Evolutionary conservation across 2,888 invertebrate genomes (phyloP).

Genomic region (Apotomis turbidana): DNA sequence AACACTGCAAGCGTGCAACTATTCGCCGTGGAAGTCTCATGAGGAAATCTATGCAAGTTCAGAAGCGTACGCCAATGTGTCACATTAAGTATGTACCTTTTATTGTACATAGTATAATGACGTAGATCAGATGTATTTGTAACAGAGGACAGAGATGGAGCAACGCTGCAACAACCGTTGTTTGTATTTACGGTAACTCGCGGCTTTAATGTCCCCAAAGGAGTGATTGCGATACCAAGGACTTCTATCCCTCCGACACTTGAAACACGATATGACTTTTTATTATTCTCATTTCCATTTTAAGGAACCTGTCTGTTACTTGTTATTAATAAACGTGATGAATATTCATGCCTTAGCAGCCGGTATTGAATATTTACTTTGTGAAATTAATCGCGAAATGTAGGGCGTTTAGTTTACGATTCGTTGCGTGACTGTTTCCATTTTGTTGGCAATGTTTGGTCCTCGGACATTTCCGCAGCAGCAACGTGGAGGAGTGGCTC

Average conservation of each 20-base stretch:
- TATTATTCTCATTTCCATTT: conserved; percentile 28
- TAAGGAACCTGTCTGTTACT: conserved; percentile 21
- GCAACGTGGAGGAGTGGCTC: conserved; percentile 56
- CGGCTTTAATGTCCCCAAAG: conserved; percentile 38
- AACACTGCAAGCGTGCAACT: too few relatives aligned
- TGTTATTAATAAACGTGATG: conserved; percentile 32
- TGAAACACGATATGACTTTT: conserved; percentile 34
- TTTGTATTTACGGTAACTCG: conserved; percentile 27
- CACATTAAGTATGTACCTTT: too few relatives aligned
- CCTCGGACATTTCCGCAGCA: conserved; percentile 58
- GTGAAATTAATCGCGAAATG: conserved; percentile 42
- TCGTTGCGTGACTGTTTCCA: conserved; percentile 64
- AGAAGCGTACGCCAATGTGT: too few relatives aligned
- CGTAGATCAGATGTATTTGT: background rate
- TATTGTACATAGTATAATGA: too few relatives aligned
- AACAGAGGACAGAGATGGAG: background rate
- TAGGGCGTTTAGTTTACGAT: conserved; percentile 46
- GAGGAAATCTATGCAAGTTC: too few relatives aligned
- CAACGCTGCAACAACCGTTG: conserved; percentile 12
- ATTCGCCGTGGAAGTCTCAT: too few relatives aligned
- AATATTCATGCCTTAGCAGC: conserved; percentile 29
- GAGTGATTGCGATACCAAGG: conserved; percentile 35
- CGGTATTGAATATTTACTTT: conserved; percentile 36
- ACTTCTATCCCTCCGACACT: conserved; percentile 26
- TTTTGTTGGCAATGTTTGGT: conserved; percentile 58